Conservation (phyloP, 2,888 invertebrate genomes). For the Rhagium mordax region DNA sequence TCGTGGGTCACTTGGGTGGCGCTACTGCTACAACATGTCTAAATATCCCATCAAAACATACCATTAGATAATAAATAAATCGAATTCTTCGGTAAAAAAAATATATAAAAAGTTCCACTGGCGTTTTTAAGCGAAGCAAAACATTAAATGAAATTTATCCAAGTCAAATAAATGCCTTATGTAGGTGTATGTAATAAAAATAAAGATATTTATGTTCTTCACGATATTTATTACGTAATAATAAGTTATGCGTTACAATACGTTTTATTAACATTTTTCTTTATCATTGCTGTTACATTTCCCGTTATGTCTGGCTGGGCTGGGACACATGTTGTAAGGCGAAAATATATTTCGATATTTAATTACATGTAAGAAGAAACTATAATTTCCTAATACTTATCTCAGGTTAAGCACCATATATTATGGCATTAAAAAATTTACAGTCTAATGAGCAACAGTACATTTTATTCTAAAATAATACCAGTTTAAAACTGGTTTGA, state of each 20-base stretch:
- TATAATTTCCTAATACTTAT: constrained; percentile 45
- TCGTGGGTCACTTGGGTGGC: too few relatives aligned
- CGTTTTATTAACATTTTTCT: background rate
- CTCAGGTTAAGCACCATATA: constrained; percentile 42
- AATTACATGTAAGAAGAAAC: constrained; percentile 47
- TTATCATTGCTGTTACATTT: background rate
- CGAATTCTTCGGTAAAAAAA: background rate
- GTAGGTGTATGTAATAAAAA: background rate
- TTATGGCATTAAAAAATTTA: constrained; percentile 52
- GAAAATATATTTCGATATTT: constrained; percentile 35
- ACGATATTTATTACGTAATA: background rate
- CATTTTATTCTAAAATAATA: constrained; percentile 54
- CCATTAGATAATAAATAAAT: background rate
- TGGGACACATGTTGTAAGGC: background rate
- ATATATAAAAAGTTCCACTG: background rate
- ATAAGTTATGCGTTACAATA: background rate
- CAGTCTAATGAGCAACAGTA: constrained; percentile 53
- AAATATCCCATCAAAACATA: too few relatives aligned
- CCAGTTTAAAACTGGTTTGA: constrained; percentile 56
- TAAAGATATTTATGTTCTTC: background rate
- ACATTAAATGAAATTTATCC: background rate
- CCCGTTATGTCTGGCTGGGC: background rate
- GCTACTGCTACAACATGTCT: too few relatives aligned
- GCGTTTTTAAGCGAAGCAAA: background rate
- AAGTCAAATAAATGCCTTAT: background rate